Evolutionary conservation across 2,888 invertebrate genomes (phyloP).

Genomic region (Isotomurus palustris): DNA sequence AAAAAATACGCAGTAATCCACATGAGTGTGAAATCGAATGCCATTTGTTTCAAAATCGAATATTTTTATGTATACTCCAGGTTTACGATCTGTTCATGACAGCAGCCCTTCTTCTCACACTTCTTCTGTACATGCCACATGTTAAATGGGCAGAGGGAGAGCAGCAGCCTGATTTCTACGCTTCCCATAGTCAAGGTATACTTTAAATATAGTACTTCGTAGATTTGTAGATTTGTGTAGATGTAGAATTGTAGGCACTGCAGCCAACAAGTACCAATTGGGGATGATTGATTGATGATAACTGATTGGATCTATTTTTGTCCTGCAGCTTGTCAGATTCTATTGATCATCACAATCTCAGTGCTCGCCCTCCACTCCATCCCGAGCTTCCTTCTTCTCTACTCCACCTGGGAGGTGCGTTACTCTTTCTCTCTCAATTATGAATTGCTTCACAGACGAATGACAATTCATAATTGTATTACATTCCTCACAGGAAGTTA

Average conservation of each 20-base stretch:
- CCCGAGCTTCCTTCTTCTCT: slow-evolving; percentile 44
- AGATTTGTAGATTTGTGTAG: not conserved
- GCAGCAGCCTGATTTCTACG: not conserved
- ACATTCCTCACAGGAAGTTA: slow-evolving; percentile 34
- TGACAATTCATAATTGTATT: not conserved
- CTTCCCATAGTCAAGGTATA: slow-evolving; percentile 11
- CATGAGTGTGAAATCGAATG: not conserved
- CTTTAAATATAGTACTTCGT: not conserved
- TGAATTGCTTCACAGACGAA: not conserved
- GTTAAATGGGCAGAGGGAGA: slow-evolving; percentile 30
- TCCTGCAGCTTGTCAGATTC: slow-evolving; percentile 41
- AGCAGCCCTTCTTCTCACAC: slow-evolving; percentile 39
- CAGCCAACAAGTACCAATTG: not conserved
- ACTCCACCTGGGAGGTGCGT: slow-evolving; percentile 46
- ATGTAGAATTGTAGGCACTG: not conserved
- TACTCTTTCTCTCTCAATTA: not conserved
- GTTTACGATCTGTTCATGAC: slow-evolving; percentile 44
- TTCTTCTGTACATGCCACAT: slow-evolving; percentile 39
- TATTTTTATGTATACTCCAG: slow-evolving; percentile 20
- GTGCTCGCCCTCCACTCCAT: slow-evolving; percentile 43
- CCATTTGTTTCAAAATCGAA: too few species aligned
- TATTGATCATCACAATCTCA: slow-evolving; percentile 42
- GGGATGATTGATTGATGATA: not conserved
- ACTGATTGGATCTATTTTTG: not conserved
- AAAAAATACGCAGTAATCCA: not conserved